A percentile compares a stretch with the other conserved stretches of the same genome.
phyloP scores from a whole-genome alignment of 2,888 invertebrate genomes.

The Tanytarsus gracilentus region DNA sequence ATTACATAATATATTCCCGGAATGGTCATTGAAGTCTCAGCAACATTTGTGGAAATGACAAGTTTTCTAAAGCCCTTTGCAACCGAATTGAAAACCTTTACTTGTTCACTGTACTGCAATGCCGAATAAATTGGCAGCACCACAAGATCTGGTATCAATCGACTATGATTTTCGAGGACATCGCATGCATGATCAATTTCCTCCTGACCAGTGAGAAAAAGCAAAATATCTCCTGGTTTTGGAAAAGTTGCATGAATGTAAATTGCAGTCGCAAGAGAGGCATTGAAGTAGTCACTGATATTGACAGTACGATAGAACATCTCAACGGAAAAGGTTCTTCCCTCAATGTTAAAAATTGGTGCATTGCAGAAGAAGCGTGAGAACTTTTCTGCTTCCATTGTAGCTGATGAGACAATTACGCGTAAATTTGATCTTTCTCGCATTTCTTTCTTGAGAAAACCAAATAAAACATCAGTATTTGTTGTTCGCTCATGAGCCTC shows the following conservation, averaged over 20 bases:
- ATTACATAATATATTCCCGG: slow-evolving; percentile 83
- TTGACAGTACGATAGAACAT: slow-evolving; percentile 49
- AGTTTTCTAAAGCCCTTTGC: slow-evolving; percentile 64
- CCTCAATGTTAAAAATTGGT: slow-evolving; percentile 77
- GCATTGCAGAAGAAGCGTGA: slow-evolving; percentile 79
- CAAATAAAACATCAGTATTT: slow-evolving; percentile 81
- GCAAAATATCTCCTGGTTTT: slow-evolving; percentile 65
- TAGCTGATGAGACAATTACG: slow-evolving; percentile 80
- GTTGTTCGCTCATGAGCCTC: slow-evolving; percentile 81
- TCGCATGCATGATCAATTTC: slow-evolving; percentile 84
- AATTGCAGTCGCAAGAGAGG: too few relatives aligned
- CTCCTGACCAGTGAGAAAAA: slow-evolving; percentile 63
- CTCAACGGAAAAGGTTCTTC: slow-evolving; percentile 78
- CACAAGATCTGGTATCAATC: slow-evolving; percentile 54
- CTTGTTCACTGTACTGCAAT: slow-evolving; percentile 70
- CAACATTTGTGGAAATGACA: slow-evolving; percentile 59
- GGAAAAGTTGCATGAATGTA: too few relatives aligned
- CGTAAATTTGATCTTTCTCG: slow-evolving; percentile 66
- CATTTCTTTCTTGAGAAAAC: slow-evolving; percentile 71
- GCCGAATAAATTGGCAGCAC: slow-evolving; percentile 82
- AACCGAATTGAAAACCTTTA: slow-evolving; percentile 60
- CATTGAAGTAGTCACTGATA: slow-evolving; percentile 18
- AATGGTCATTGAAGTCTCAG: slow-evolving; percentile 57
- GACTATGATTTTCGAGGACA: too few relatives aligned
- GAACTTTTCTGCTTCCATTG: slow-evolving; percentile 80